These are phyloP conservation scores for Ctenopoma multispine DNA, from an alignment of 2,797 vertebrate genomes.

Conservation along the genomic window DNA sequence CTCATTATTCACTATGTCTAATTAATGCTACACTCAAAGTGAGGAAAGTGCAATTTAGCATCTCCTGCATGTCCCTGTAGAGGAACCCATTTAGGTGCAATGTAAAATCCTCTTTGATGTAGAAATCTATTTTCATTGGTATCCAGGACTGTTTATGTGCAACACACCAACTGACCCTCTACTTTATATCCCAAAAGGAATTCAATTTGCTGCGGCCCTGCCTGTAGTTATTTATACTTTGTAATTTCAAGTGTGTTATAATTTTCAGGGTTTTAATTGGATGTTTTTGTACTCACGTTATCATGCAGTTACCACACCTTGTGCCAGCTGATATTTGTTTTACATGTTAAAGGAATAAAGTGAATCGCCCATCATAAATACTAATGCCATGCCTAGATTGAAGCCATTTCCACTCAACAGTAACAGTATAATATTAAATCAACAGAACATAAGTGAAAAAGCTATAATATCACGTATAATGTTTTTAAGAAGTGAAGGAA, in stretches of 20 bases:
- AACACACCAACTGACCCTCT: slow-evolving; percentile 61
- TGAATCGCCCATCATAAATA: not conserved
- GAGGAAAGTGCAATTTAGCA: slow-evolving; percentile 72
- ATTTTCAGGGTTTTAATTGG: slow-evolving; percentile 38
- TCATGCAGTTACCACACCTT: slow-evolving; percentile 12
- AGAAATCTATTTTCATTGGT: slow-evolving; percentile 58
- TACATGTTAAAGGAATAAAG: not conserved
- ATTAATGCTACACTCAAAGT: slow-evolving; percentile 72
- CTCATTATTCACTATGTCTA: slow-evolving; percentile 78
- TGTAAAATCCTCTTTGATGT: slow-evolving; percentile 68
- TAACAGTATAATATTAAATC: not conserved
- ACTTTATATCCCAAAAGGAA: slow-evolving; percentile 51
- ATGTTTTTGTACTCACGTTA: slow-evolving; percentile 12
- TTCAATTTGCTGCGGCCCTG: slow-evolving; percentile 45
- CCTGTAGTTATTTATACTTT: slow-evolving; percentile 49
- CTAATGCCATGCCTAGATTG: not conserved
- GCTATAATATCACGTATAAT: not conserved
- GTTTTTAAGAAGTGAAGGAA: not conserved
- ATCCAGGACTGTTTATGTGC: slow-evolving; percentile 49
- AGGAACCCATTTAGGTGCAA: slow-evolving; percentile 60
- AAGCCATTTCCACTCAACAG: not conserved
- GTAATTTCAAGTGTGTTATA: slow-evolving; percentile 38
- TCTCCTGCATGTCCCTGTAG: slow-evolving; percentile 54
- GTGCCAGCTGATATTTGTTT: slow-evolving; percentile 12
- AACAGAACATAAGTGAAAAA: not conserved